Evolutionary conservation across 1,140 invertebrate genomes (phyloP).

Genomic region (Bacillus rossius): DNA sequence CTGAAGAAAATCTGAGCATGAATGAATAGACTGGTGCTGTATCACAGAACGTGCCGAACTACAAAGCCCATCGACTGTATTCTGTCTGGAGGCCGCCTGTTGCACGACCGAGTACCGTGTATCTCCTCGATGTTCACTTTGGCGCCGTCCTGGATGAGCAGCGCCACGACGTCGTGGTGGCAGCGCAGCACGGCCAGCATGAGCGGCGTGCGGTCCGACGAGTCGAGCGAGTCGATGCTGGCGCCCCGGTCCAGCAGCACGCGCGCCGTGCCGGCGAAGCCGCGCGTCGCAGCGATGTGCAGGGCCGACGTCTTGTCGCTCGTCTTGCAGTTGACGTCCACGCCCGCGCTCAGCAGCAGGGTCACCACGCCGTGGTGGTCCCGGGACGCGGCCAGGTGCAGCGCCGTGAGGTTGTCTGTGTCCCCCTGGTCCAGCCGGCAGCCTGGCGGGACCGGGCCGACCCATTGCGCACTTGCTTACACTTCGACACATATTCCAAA

Average conservation of each 20-base stretch:
- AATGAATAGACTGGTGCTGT: too few species aligned
- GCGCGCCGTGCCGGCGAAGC: conserved; percentile 48
- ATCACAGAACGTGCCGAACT: too few species aligned
- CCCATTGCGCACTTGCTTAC: too few species aligned
- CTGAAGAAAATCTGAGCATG: too few species aligned
- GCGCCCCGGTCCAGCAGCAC: conserved; percentile 51
- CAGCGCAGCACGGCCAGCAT: conserved; percentile 46
- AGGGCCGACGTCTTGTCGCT: conserved; percentile 39
- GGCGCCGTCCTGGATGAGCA: conserved; percentile 47
- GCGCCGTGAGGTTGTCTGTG: conserved; percentile 38
- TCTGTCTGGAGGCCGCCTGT: too few species aligned
- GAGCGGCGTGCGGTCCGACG: conserved; percentile 50
- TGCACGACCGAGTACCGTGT: too few species aligned
- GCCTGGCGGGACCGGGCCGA: too few species aligned
- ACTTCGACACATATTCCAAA: too few species aligned
- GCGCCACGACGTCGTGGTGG: conserved; percentile 41
- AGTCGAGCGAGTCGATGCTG: conserved; percentile 50
- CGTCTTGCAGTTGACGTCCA: conserved; percentile 33
- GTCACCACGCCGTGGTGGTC: conserved; percentile 35
- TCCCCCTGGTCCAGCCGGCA: conserved; percentile 27
- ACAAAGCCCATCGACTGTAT: too few species aligned
- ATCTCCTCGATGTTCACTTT: conserved; percentile 54
- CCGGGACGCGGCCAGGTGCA: conserved; percentile 40
- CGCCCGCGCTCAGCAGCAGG: conserved; percentile 29
- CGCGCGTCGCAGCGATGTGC: conserved; percentile 46